phyloP scores from a whole-genome alignment of 2,888 invertebrate genomes.

The Tipula helvola region DNA sequence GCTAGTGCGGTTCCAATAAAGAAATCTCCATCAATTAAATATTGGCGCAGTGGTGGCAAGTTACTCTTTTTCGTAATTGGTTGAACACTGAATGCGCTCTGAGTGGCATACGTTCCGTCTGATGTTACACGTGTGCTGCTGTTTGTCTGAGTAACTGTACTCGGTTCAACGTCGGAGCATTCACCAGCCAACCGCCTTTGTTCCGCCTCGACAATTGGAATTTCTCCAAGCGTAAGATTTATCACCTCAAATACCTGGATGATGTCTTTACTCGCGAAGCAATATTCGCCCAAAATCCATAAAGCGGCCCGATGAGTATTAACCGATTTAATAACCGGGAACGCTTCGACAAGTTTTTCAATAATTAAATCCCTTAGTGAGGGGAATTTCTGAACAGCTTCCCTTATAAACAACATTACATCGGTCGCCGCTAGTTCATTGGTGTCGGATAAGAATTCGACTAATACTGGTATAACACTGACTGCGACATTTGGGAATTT shows the following conservation, averaged over 20 bases:
- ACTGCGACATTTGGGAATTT: conserved; percentile 94
- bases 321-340: conserved; percentile 77
- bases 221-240: conserved; percentile 57
- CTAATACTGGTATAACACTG: conserved; percentile 85
- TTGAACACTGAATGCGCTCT: conserved; percentile 86
- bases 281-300: conserved; percentile 97
- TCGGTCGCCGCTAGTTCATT: conserved; percentile 85
- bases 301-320: conserved; percentile 87
- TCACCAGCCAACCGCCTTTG: conserved; percentile 63
- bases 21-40: conserved; percentile 89
- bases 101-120: conserved; percentile 97
- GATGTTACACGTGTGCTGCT: conserved; percentile 63
- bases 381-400: conserved; percentile 90
- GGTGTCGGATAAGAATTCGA: conserved; percentile 84
- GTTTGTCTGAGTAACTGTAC: too few relatives aligned
- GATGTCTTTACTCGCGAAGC: conserved; percentile 64
- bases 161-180: too few relatives aligned
- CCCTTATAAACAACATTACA: conserved; percentile 87
- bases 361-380: conserved; percentile 69
- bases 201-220: conserved; percentile 49
- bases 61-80: conserved; percentile 49
- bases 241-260: conserved; percentile 67
- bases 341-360: conserved; percentile 59
- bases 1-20: conserved; percentile 89
- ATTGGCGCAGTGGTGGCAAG: conserved; percentile 72